Evolutionary conservation across 37 sponge, comb jelly and placozoan species (phyloP).

Genomic region (Dysidea cf. avara): DNA sequence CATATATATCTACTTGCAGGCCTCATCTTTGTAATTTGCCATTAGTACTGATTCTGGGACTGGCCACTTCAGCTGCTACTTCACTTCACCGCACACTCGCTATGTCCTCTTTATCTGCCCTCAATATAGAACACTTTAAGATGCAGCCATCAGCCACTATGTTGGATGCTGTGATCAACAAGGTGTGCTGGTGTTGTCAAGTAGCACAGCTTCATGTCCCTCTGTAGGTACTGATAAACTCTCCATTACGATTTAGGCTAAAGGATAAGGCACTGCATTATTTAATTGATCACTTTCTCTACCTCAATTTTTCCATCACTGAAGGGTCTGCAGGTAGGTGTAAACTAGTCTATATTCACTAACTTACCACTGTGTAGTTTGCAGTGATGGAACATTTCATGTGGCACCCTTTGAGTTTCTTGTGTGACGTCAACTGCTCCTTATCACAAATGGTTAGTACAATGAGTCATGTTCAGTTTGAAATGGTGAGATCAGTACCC

Average conservation of each 20-base stretch:
- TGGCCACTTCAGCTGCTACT: slow-evolving; percentile 61
- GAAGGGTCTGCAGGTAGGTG: slow-evolving; percentile 46
- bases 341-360: too few species aligned
- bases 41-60: slow-evolving; percentile 60
- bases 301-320: slow-evolving; percentile 46
- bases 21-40: slow-evolving; percentile 56
- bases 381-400: slow-evolving; percentile 72
- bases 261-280: slow-evolving; percentile 25
- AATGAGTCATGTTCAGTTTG: slow-evolving; percentile 40
- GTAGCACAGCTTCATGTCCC: not conserved
- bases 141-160: slow-evolving; percentile 39
- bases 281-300: slow-evolving; percentile 62
- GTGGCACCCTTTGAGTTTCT: slow-evolving; percentile 70
- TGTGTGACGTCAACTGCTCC: slow-evolving; percentile 12
- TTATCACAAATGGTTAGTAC: not conserved
- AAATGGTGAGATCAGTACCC: slow-evolving; percentile 57
- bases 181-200: slow-evolving; percentile 28
- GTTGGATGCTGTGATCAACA: slow-evolving; percentile 26
- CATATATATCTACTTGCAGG: too few species aligned
- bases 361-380: slow-evolving; percentile 28
- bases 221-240: slow-evolving; percentile 42
- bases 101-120: slow-evolving; percentile 37
- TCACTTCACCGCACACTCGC: slow-evolving; percentile 54
- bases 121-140: slow-evolving; percentile 49
- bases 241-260: slow-evolving; percentile 38